Conservation (phyloP, 23 tunicate species). For the Botrylloides violaceus region DNA sequence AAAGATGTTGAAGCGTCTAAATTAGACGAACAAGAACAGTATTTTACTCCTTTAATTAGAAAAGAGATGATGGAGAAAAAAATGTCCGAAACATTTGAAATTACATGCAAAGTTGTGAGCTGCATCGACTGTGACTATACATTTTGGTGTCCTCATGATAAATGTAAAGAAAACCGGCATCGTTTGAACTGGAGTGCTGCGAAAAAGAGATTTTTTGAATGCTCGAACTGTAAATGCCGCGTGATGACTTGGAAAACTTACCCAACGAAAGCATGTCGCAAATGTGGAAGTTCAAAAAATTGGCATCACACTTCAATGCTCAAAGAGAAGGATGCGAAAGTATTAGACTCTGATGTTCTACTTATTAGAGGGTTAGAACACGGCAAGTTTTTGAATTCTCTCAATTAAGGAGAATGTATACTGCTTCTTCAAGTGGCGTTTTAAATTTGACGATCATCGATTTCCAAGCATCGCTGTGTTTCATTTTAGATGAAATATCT, state of each 20-base stretch:
- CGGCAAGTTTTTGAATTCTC: conserved; percentile 50
- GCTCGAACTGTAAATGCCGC: conserved; percentile 70
- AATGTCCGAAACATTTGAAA: conserved; percentile 71
- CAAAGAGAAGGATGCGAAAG: conserved; percentile 32
- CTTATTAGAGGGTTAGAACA: conserved; percentile 69
- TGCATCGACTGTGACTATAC: conserved; percentile 75
- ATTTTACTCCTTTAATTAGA: conserved; percentile 64
- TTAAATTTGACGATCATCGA: no score
- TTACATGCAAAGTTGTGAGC: conserved; percentile 59
- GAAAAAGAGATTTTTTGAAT: conserved; percentile 68
- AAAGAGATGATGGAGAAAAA: conserved; percentile 88
- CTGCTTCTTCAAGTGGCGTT: no score
- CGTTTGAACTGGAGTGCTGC: conserved; percentile 42
- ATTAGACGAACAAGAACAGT: conserved; percentile 58
- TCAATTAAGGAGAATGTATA: conserved; percentile 15
- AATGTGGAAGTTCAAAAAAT: conserved; percentile 55
- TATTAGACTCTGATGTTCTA: conserved; percentile 49
- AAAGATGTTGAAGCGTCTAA: conserved; percentile 48
- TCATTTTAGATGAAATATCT: no score
- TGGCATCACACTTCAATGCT: conserved; percentile 55
- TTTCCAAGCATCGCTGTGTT: no score
- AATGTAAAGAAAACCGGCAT: conserved; percentile 58
- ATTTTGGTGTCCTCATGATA: conserved; percentile 90
- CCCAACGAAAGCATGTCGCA: conserved; percentile 61
- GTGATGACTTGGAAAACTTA: conserved; percentile 78